These are phyloP conservation scores for Paedocypris micromegethes DNA, from an alignment of 2,797 vertebrate species.

Conservation along the genomic window DNA sequence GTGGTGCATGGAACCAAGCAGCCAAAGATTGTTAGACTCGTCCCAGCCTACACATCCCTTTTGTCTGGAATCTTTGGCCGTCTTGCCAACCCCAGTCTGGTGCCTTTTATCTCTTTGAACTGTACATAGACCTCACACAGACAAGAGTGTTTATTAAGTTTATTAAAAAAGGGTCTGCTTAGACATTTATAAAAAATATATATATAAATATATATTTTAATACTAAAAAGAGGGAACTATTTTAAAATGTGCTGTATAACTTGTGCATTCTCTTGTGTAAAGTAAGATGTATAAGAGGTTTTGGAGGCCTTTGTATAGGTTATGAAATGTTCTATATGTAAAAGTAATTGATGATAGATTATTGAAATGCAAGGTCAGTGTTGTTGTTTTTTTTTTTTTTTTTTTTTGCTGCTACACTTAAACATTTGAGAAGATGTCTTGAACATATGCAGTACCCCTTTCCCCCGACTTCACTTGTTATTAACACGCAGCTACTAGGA, in stretches of 20 bases:
- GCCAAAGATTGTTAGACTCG: slow-evolving; percentile 72
- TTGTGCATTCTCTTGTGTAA: slow-evolving; percentile 76
- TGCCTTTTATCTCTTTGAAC: slow-evolving; percentile 60
- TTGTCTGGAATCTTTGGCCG: slow-evolving; percentile 54
- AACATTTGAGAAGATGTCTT: slow-evolving; percentile 71
- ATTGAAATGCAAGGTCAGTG: slow-evolving; percentile 77
- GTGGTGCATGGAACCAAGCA: slow-evolving; percentile 67
- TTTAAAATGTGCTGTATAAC: slow-evolving; percentile 83
- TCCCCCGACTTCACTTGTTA: slow-evolving; percentile 39
- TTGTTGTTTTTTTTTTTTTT: slow-evolving; percentile 56
- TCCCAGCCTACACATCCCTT: slow-evolving; percentile 42
- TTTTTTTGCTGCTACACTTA: slow-evolving; percentile 75
- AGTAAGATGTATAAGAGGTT: slow-evolving; percentile 70
- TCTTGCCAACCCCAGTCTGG: slow-evolving; percentile 42
- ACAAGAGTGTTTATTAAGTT: slow-evolving; percentile 69
- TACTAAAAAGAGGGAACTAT: slow-evolving; percentile 79
- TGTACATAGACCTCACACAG: slow-evolving; percentile 68
- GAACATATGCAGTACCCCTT: slow-evolving; percentile 70
- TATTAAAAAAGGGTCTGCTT: slow-evolving; percentile 60
- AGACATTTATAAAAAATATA: slow-evolving; percentile 53
- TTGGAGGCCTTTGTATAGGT: slow-evolving; percentile 66
- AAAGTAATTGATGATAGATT: slow-evolving; percentile 72
- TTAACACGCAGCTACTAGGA: slow-evolving; percentile 34
- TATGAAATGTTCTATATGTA: slow-evolving; percentile 72
- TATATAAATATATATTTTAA: slow-evolving; percentile 78